Base-by-base conservation (phyloP, 2,888 invertebrate genomes). In the Aromia moschata region DNA sequence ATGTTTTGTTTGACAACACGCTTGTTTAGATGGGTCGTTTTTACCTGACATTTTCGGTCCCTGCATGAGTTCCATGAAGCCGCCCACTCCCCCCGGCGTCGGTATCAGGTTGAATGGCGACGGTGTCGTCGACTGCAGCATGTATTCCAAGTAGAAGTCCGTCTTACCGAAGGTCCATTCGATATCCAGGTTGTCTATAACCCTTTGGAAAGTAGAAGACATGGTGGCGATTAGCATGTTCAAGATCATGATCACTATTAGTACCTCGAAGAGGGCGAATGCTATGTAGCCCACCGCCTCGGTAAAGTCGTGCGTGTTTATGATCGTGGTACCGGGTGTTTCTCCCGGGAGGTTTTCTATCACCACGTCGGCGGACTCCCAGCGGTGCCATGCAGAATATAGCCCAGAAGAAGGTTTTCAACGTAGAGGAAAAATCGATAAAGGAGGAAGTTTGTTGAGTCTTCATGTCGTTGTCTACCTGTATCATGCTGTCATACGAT, bases 211-310 rank as follows among this genome's bases (percentile, higher is more conserved):
- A 0, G 90, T 89, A 67, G 89, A 89, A 1, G 90, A 87, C 89
- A 91, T 90, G 14, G 90, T 90, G n/a, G 91, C 91, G 70, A 91
- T 89, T 58, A 88, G 79, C 91, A 91, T 91, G 77, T 91, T 92
- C 64, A 91, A 79, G 31, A 91, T 85, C 62, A 91, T 86, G 65
- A 91, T 86, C 56, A 90, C 89, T 54, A 87, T 86, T 70, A 90
- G 84, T 30, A 91, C 86, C 79, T 89, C 89, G 76, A 89, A 91
- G 60, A 86, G 80, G 16, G 86, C 87, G 71, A 88, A 88, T 38
- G 85, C 84, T 62, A 88, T 83, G 73, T 89, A 88, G 31, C 91
- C 91, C 45, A 91, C 84, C 1, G 85, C 80, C 74, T 89, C 87
- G 0, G 88, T 89, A 69, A 85, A 88, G 1, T 77, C 78, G 70